Base-by-base conservation (phyloP, 1,140 invertebrate genomes). In the Nautilus pompilius region DNA sequence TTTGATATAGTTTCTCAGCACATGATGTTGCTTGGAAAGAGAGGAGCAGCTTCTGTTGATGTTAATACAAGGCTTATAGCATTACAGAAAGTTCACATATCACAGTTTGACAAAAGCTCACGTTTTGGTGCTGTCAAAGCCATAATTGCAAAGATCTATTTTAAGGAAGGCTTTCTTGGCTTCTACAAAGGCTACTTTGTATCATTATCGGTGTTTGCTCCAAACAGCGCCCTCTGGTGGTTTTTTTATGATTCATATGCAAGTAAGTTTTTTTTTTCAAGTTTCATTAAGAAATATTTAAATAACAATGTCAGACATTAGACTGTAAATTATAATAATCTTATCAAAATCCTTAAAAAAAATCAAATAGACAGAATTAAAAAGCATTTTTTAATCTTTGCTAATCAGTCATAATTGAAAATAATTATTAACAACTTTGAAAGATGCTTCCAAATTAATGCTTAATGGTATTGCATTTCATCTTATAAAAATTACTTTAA, bases 1-100 rank as follows among this genome's bases (percentile, higher is more conserved):
- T 95, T 98, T 81, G 96, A 98, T 83, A 90, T 98, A 32, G 86
- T 98, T 32, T 95, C 94, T 74, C 96, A 99, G 76, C 96, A 98
- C 81, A 87, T 98, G 55, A 98, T 98, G 95, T 89, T 98, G 68
- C 85, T 97, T 24, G 93, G 93, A 1, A 51, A 60, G 28, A 8
- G 65, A 20, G 54, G 36, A 45, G 57, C 41, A 34, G 17, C 56
- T n/a, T n/a, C 53, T 3, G 34, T 56, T n/a, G 49, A 49, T 15
- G 64, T 56, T 2, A 56, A 70, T 29, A 32, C 58, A 46, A 69
- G 70, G 28, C 60, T 76, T 15, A 59, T 59, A 17, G 33, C 58
- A 17, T 62, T 77, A 49, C 67, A 73, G 29, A 62, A 66, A 20
- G 36, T 79, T 17, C 60, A 71, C n/a, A 66, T 80, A 15, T 65